Evolutionary conservation across 2,888 invertebrate species (phyloP), one percentile per base, ranked within the genome.

Genomic region (Lithodes maja): DNA sequence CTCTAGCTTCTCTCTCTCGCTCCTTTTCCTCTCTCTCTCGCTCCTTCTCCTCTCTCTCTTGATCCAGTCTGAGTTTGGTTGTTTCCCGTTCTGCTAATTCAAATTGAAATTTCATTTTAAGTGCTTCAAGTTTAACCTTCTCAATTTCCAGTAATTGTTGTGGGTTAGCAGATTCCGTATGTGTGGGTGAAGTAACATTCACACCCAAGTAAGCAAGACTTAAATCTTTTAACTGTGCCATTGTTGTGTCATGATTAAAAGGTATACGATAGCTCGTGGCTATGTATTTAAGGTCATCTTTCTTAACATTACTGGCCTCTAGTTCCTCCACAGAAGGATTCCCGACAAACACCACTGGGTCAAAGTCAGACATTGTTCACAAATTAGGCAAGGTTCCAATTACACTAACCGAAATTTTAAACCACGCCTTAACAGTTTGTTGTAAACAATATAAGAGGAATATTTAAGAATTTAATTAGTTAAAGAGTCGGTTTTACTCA

Each of bases 261-360:
- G 77, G 77, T 49, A 78, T 78, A 50, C 52, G 15, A 50, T 78
- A 78, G 15, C 15, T 78, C 15, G 49, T 78, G 3, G 52, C 79
- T 15, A 79, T 15, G 54, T 79, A 79, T 79, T 54, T 79, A n/a
- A 79, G 79, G n/a, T 79, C 79, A 79, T 79, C 79, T n/a, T 79
- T 79, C 3, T n/a, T 79, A 15, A 79, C 9, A n/a, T 53, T n/a
- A 1, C 54, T n/a, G 1, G 0, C 2, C n/a, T 5, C 53, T 53
- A 79, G 53, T 53, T 79, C 79, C 79, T 79, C 79, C 79, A 79
- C 79, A 53, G 53, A 79, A 50, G 53, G 79, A 53, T 79, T 53
- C 17, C 79, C 79, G 53, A 79, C 79, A 79, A 79, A 53, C 53
- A 53, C 53, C 12, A n/a, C 3, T 12, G 79, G 79, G n/a, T 53